Evolutionary conservation across 2,797 vertebrate genomes (phyloP), one percentile per base, ranked within the genome.

Genomic region (Eospalax fontanierii): DNA sequence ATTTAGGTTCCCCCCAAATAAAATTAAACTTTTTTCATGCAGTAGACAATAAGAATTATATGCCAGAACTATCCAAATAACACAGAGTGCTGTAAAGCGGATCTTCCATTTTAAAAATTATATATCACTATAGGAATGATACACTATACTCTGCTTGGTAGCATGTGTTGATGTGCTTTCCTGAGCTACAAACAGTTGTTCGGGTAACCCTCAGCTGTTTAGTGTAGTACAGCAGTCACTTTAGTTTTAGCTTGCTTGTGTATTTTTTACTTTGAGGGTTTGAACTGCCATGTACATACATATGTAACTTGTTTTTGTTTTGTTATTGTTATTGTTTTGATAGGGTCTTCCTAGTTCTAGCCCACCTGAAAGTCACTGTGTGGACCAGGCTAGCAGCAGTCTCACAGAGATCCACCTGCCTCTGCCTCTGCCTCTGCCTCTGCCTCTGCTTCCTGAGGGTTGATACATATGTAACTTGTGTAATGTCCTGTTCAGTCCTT

Each of bases 21-120:
- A 82, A 87, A 43, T 96, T 94, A 90, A 35, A 88, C 54, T 91
- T 19, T 87, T 89, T 88, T 97, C 15, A n/a, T 93, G 57, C 4
- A 95, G 22, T 82, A 86, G 43, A 81, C 71, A 65, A 76, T 76
- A 93, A 65, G 46, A 90, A 76, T 95, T 87, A 71, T 90, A 91
- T 16, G 73, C 28, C 21, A 91, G 65, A 76, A 94, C 57, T 83
- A 86, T 57, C n/a, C 43, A 91, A 35, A 74, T 16, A 70, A 38
- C 26, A 54, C 54, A 85, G 0, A 43, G 89, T 91, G 21, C 76
- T 95, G 89, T 33, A 71, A 82, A 61, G 88, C 35, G 65, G n/a
- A 80, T 80, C 26, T 85, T 81, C 15, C 30, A 50, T 81, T 93
- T 85, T 40, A 89, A 94, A 91, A 82, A 35, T 61, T 38, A 28